Conservation (phyloP, 1,140 invertebrate species). For the Teleopsis dalmanni region DNA sequence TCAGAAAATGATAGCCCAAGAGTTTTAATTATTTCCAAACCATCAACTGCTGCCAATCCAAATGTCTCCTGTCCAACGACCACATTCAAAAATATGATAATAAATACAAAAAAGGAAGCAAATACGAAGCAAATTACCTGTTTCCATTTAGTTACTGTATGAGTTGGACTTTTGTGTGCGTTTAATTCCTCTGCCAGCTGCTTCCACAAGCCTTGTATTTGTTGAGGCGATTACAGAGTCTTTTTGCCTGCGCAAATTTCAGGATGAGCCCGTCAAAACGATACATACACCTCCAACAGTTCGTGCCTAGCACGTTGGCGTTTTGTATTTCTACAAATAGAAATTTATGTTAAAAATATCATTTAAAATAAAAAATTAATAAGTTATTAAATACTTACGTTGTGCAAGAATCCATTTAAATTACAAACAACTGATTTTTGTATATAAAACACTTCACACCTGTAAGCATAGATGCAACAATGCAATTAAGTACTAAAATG, state of each 20-base stretch:
- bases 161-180: too few species aligned
- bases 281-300: background rate
- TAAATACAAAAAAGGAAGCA: background rate
- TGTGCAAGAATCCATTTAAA: background rate
- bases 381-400: background rate
- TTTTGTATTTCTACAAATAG: background rate
- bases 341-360: background rate
- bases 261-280: background rate
- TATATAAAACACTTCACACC: too few species aligned
- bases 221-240: background rate
- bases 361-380: background rate
- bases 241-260: background rate
- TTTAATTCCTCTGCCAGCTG: slow-evolving; percentile 1
- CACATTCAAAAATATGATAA: background rate
- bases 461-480: too few species aligned
- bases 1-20: background rate
- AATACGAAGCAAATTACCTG: background rate
- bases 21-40: background rate
- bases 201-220: background rate
- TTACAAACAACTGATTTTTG: background rate
- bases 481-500: too few species aligned
- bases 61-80: background rate
- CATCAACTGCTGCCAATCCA: background rate
- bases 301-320: background rate
- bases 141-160: background rate